Percentiles rank a stretch among this genome's conserved stretches.
These are phyloP conservation scores for Gambusia yucatana DNA, from an alignment of 2,797 vertebrate genomes.

Conservation along the genomic window DNA sequence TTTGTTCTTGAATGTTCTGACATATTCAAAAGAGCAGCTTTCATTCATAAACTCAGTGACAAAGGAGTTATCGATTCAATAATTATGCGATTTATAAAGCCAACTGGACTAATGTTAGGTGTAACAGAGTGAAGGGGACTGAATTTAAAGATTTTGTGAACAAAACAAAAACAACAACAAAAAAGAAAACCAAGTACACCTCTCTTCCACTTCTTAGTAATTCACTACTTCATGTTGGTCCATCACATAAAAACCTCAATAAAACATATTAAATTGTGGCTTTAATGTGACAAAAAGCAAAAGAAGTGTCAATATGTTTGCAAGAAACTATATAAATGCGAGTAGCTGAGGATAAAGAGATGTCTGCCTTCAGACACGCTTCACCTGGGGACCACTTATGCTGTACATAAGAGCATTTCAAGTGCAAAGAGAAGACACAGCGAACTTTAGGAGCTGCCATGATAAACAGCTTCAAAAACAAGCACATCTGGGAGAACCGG, in stretches of 20 bases:
- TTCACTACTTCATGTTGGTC: neutral
- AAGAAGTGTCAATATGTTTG: neutral
- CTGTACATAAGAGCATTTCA: slow-evolving; percentile 4
- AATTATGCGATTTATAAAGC: neutral
- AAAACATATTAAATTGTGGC: neutral
- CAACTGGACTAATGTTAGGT: neutral
- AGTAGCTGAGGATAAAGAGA: neutral
- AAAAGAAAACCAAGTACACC: neutral
- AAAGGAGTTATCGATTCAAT: neutral
- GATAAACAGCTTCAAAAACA: slow-evolving; percentile 36
- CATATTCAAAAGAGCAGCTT: neutral
- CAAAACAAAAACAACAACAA: neutral
- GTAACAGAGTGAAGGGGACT: neutral
- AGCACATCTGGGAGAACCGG: slow-evolving; percentile 16
- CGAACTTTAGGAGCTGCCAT: slow-evolving; percentile 25
- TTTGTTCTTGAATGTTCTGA: neutral
- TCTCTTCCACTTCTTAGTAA: neutral
- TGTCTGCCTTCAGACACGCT: slow-evolving; percentile 2
- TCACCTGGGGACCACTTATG: slow-evolving; percentile 29
- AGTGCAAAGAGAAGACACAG: slow-evolving; percentile 8
- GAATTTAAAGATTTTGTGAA: neutral
- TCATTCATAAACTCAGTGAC: neutral
- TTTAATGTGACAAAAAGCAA: neutral
- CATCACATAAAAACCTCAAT: neutral
- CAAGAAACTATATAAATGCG: neutral